Evolutionary conservation across 2,888 invertebrate genomes (phyloP), one percentile per base, ranked within the genome.

Genomic region (Hedya salicella): DNA sequence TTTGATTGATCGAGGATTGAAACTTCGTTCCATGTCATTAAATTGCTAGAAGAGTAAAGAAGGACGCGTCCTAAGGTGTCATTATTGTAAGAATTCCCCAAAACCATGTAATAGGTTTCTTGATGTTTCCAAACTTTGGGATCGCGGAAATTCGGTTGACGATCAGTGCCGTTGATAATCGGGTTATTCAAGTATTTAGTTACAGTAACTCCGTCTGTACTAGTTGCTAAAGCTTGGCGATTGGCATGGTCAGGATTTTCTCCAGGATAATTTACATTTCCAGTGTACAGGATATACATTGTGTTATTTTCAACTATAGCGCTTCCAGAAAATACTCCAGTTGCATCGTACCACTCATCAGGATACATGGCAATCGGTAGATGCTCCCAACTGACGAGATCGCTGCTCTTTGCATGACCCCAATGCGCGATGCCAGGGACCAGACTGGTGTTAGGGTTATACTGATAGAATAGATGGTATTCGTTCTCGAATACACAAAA

Each of bases 401-500:
- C 92, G 0, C 53, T 68, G 62, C 93, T 93, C 52, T 78, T 86
- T 0, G 89, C 89, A 68, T 94, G 93, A 0, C 89, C 93, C 94
- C 93, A 94, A 67, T 90, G 86, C 42, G 89, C 91, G 16, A 78
- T 79, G 2, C 88, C 85, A 0, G 90, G 80, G 2, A 70, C 79
- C 1, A 73, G 71, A 49, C 88, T 86, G 32, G 79, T 81, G 1
- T 81, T 54, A 0, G 93, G 93, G 68, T 93, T 89, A 71, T 86
- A 83, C 73, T 93, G 93, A 71, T 89, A 93, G 69, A 92, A 93
- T 3, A 93, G 72, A 69, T 94, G 93, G 68, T 89, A 93, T 17
- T 83, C 80, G 1, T 80, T 77, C 4, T 81, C 73, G 68, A 75
- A 90, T 44, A 78, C 68, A 59, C 89, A 81, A 68, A 94, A 89